These are phyloP conservation scores for Cryptus armator DNA, from an alignment of 2,888 invertebrate genomes.

Conservation along the genomic window DNA sequence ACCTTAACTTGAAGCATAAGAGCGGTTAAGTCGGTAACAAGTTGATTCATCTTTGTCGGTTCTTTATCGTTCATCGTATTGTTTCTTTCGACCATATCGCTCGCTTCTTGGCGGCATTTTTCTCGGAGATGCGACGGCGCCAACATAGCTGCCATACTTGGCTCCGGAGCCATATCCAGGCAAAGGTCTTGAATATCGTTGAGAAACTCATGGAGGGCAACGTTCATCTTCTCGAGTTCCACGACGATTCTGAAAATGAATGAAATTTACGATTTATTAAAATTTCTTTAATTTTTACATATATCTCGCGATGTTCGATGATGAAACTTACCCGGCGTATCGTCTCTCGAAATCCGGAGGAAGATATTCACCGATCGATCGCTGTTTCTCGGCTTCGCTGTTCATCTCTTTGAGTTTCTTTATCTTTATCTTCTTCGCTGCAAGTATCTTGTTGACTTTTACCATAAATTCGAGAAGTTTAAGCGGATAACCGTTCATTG, in stretches of 20 bases:
- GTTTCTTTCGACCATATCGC: slow-evolving; percentile 92
- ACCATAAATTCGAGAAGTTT: slow-evolving; percentile 95
- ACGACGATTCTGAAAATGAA: slow-evolving; percentile 87
- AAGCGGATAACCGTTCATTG: slow-evolving; percentile 93
- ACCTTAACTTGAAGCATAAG: slow-evolving; percentile 95
- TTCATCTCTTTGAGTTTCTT: slow-evolving; percentile 94
- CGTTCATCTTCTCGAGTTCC: slow-evolving; percentile 96
- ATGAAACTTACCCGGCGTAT: slow-evolving; percentile 90
- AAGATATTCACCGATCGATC: slow-evolving; percentile 92
- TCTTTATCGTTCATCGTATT: slow-evolving; percentile 87
- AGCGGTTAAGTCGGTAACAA: slow-evolving; percentile 95
- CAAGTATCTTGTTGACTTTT: slow-evolving; percentile 93
- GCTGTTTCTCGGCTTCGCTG: slow-evolving; percentile 94
- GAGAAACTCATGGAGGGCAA: slow-evolving; percentile 93
- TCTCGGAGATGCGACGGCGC: slow-evolving; percentile 95
- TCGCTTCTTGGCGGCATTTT: slow-evolving; percentile 94
- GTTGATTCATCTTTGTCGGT: slow-evolving; percentile 89
- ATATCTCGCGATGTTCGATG: background rate
- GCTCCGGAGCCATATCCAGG: slow-evolving; percentile 95
- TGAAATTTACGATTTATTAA: background rate
- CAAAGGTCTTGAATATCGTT: slow-evolving; percentile 94
- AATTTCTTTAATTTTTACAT: background rate
- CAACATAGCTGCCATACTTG: slow-evolving; percentile 94
- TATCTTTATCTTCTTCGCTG: slow-evolving; percentile 93
- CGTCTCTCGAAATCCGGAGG: slow-evolving; percentile 95